phyloP scores from a whole-genome alignment of 2,797 vertebrate species.

The Allobates femoralis region DNA sequence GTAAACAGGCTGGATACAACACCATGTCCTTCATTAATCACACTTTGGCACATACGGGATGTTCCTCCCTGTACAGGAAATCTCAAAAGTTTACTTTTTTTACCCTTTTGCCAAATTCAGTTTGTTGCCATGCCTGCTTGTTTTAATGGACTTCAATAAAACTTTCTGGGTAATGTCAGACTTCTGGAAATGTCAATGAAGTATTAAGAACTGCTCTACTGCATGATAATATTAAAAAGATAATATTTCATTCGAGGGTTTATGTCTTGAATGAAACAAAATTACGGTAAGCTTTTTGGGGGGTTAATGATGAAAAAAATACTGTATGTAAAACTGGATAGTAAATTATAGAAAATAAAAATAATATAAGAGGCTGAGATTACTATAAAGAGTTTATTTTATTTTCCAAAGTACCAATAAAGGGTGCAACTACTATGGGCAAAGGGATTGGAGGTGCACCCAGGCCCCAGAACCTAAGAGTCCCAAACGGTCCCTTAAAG shows the following conservation, averaged over 20 bases:
- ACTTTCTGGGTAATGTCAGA: constrained; percentile 70
- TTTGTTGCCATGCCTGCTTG: constrained; percentile 77
- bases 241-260: not conserved
- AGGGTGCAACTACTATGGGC: too few relatives aligned
- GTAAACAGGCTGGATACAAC: constrained; percentile 68
- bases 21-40: constrained; percentile 74
- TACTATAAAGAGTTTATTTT: not conserved
- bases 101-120: constrained; percentile 76
- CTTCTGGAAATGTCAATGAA: constrained; percentile 69
- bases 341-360: not conserved
- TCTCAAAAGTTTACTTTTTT: constrained; percentile 77
- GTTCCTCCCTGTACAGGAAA: constrained; percentile 78
- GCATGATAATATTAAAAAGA: not conserved
- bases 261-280: not conserved
- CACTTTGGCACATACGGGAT: constrained; percentile 73
- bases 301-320: not conserved
- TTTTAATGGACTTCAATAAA: constrained; percentile 76
- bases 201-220: constrained; percentile 58
- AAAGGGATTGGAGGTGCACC: too few relatives aligned
- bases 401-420: not conserved
- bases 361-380: not conserved
- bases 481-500: too few relatives aligned
- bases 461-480: too few relatives aligned
- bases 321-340: not conserved
- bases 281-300: not conserved